phyloP scores from a whole-genome alignment of 1,140 invertebrate genomes.

The Drosophila grimshawi region DNA sequence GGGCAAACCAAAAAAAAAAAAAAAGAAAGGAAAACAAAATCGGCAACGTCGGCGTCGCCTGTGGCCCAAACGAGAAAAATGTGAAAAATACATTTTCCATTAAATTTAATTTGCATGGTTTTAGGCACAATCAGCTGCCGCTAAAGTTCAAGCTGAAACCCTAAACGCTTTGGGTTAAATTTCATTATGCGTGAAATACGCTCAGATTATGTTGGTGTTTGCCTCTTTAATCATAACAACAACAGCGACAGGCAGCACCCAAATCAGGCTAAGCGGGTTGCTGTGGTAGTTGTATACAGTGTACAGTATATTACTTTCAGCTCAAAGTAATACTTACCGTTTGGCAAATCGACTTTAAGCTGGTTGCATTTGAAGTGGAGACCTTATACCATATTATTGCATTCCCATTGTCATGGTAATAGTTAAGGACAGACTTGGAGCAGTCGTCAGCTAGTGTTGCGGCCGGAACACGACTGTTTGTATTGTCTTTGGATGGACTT shows the following conservation, averaged over 20 bases:
- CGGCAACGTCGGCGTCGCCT: neutral
- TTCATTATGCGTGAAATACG: conserved; percentile 59
- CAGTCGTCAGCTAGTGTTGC: conserved; percentile 14
- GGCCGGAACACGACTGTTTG: conserved; percentile 4
- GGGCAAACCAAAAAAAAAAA: conserved; percentile 17
- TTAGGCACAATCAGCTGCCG: conserved; percentile 66
- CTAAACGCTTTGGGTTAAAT: conserved; percentile 55
- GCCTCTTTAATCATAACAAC: neutral
- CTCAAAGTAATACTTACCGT: too few species aligned
- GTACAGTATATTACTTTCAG: too few species aligned
- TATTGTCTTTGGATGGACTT: conserved; percentile 60
- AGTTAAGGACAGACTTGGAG: conserved; percentile 18
- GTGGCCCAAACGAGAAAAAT: conserved; percentile 45
- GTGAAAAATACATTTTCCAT: conserved; percentile 74
- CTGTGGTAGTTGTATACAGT: too few species aligned
- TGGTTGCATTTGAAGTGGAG: conserved; percentile 14
- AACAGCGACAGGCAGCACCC: neutral
- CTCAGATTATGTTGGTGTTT: neutral
- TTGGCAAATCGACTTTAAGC: neutral
- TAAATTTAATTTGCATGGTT: conserved; percentile 76
- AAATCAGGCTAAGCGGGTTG: too few species aligned
- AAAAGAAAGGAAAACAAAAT: neutral
- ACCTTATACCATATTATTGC: conserved; percentile 26
- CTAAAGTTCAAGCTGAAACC: conserved; percentile 24
- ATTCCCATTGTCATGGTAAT: conserved; percentile 33